phyloP scores from a whole-genome alignment of 2,888 invertebrate species.

The Brachycybe producta region DNA sequence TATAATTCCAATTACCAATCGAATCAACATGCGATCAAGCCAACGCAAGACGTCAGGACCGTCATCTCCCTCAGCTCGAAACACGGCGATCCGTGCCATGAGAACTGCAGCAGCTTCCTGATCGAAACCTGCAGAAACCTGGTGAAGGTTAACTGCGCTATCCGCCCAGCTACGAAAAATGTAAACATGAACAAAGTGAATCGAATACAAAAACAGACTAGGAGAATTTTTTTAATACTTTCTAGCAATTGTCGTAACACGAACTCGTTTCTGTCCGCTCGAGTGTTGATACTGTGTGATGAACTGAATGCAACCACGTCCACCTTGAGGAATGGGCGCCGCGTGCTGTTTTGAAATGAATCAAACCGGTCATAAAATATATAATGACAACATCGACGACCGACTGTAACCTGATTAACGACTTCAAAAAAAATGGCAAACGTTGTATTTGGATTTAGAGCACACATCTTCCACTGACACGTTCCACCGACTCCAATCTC shows the following conservation, averaged over 20 bases:
- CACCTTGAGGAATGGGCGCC: constrained; percentile 87
- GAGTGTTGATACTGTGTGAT: constrained; percentile 98
- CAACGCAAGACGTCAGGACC: constrained; percentile 91
- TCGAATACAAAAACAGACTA: constrained; percentile 17
- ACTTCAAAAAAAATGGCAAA: constrained; percentile 94
- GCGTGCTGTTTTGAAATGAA: constrained; percentile 54
- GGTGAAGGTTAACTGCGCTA: constrained; percentile 72
- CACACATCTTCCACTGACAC: constrained; percentile 96
- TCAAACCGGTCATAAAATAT: background rate
- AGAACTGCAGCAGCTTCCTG: constrained; percentile 96
- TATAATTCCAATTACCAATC: constrained; percentile 66
- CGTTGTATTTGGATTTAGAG: constrained; percentile 81
- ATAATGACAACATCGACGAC: background rate
- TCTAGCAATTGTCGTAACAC: constrained; percentile 94
- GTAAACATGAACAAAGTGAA: constrained; percentile 4
- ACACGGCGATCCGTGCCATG: constrained; percentile 93
- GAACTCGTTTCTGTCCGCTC: constrained; percentile 81
- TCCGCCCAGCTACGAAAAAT: constrained; percentile 72
- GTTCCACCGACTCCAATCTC: constrained; percentile 97
- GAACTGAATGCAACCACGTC: constrained; percentile 92
- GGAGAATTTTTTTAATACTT: constrained; percentile 46
- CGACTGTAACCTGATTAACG: constrained; percentile 46
- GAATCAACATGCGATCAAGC: constrained; percentile 94
- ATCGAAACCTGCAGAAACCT: constrained; percentile 89
- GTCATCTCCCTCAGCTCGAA: constrained; percentile 85